Percentiles rank a stretch among this genome's conserved stretches.
phyloP scores from a whole-genome alignment of 2,113 vertebrate genomes.

The Trogon melanurus region DNA sequence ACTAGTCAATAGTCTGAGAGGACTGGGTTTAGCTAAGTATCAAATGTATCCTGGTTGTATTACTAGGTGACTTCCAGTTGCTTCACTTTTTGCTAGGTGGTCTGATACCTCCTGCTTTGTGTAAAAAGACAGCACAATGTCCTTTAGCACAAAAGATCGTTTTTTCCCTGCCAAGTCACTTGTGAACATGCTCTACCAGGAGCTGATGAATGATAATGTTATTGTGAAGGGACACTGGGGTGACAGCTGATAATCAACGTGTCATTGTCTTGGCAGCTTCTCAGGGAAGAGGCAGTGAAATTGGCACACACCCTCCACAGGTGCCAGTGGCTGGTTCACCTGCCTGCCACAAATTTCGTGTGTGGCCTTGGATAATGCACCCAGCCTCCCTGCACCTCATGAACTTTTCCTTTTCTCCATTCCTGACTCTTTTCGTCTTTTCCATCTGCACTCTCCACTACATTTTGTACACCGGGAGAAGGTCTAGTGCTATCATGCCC shows the following conservation, averaged over 20 bases:
- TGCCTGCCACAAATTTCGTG: background rate
- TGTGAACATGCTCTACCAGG: background rate
- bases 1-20: background rate
- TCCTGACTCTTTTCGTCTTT: background rate
- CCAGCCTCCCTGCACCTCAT: background rate
- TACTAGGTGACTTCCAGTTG: background rate
- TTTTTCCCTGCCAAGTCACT: background rate
- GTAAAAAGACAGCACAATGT: background rate
- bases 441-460: background rate
- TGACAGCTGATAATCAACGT: background rate
- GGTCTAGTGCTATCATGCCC: no score
- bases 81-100: background rate
- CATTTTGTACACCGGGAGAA: background rate
- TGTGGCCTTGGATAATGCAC: background rate
- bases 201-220: background rate
- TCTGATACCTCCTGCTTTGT: background rate
- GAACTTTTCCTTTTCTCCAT: background rate
- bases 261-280: background rate
- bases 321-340: rapidly evolving
- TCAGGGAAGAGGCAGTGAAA: background rate
- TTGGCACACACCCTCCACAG: background rate
- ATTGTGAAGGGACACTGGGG: background rate
- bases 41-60: background rate
- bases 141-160: background rate
- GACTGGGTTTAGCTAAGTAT: background rate